Evolutionary conservation across 2,113 vertebrate genomes (phyloP).

Genomic region (Halcyon senegalensis): DNA sequence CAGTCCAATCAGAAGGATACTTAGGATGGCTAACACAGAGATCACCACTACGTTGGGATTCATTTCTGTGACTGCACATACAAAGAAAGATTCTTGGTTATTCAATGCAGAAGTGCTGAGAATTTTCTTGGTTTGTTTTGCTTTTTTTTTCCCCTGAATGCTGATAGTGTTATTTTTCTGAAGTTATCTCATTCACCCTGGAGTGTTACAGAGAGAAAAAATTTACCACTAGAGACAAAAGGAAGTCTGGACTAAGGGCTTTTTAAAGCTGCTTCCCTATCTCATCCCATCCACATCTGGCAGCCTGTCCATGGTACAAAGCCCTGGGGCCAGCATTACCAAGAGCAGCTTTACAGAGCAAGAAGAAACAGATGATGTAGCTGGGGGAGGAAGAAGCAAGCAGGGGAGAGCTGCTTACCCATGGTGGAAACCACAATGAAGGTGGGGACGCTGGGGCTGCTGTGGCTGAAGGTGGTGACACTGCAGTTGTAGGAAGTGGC

Average conservation of each 20-base stretch:
- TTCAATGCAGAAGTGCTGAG: not conserved
- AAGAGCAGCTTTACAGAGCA: not conserved
- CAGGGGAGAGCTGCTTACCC: constrained; percentile 73
- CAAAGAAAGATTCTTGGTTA: constrained; percentile 8
- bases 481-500: constrained; percentile 93
- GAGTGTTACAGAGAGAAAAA: not conserved
- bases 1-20: constrained; percentile 87
- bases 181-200: not conserved
- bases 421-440: constrained; percentile 87
- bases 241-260: not conserved
- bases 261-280: not conserved
- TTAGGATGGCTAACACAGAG: constrained; percentile 89
- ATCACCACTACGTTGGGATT: constrained; percentile 93
- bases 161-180: not conserved
- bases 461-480: constrained; percentile 90
- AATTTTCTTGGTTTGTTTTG: not conserved
- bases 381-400: not conserved
- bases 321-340: not conserved
- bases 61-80: constrained; percentile 86
- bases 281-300: not conserved
- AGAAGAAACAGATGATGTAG: not conserved
- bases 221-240: not conserved
- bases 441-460: constrained; percentile 83
- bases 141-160: not conserved
- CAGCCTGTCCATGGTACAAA: not conserved